Evolutionary conservation across 2,113 vertebrate species (phyloP).

Genomic region (Chitala chitala): DNA sequence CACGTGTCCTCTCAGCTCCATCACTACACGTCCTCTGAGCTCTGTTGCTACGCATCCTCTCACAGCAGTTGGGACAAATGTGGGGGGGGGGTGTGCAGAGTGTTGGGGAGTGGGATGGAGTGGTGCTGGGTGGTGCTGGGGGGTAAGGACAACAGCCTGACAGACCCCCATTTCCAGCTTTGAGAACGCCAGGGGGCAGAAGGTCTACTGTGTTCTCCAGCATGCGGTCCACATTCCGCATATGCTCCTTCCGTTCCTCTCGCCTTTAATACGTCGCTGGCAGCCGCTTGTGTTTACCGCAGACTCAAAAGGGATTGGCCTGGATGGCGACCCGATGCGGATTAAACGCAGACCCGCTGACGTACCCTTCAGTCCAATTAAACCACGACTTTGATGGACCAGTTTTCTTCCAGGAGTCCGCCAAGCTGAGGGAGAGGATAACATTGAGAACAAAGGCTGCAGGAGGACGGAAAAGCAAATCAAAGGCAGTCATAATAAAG

Average conservation of each 20-base stretch:
- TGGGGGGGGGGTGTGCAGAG: neutral
- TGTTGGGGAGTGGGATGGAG: neutral
- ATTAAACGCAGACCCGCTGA: neutral
- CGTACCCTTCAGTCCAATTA: constrained; percentile 8
- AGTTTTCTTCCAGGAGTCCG: neutral
- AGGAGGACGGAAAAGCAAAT: neutral
- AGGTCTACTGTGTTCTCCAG: too few species aligned
- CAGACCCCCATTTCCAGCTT: neutral
- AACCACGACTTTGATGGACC: neutral
- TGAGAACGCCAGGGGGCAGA: neutral
- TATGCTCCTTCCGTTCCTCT: too few species aligned
- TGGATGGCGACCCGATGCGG: neutral
- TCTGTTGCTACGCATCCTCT: neutral
- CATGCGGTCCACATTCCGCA: too few species aligned
- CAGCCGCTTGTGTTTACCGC: neutral
- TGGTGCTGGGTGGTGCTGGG: too few species aligned
- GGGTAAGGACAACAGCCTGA: too few species aligned
- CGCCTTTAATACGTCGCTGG: neutral
- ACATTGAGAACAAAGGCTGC: neutral
- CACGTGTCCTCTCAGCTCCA: neutral
- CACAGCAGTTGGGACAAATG: neutral
- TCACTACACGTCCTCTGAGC: neutral
- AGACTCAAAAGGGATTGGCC: neutral
- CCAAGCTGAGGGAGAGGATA: neutral
- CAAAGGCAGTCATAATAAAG: neutral